Conservation (phyloP, 2,113 vertebrate species). For the Bungarus multicinctus region DNA sequence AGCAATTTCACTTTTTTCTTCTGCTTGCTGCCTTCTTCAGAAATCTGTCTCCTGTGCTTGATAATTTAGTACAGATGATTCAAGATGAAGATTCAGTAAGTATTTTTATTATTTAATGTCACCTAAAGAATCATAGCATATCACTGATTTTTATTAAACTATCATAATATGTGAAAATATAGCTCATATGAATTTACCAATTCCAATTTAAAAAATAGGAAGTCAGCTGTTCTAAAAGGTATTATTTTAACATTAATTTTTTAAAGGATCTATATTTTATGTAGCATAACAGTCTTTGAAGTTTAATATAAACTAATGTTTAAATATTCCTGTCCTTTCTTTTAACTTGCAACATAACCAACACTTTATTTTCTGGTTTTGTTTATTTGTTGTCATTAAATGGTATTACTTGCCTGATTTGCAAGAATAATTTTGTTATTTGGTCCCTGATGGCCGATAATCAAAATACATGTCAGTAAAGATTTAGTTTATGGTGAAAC, state of each 20-base stretch:
- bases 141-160: neutral
- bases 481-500: neutral
- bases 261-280: neutral
- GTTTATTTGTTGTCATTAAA: neutral
- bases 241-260: neutral
- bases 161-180: neutral
- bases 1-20: slow-evolving; percentile 57
- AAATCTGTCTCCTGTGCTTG: slow-evolving; percentile 92
- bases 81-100: slow-evolving; percentile 98
- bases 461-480: neutral
- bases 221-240: neutral
- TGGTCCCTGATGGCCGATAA: neutral
- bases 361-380: neutral
- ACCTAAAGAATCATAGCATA: slow-evolving; percentile 15
- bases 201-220: neutral
- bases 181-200: neutral
- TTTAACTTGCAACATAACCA: neutral
- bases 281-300: neutral
- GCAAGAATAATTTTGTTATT: neutral
- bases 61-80: slow-evolving; percentile 97
- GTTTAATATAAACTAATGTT: neutral
- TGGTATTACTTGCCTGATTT: neutral
- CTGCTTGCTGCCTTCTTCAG: slow-evolving; percentile 72
- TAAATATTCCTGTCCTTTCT: neutral
- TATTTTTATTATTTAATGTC: slow-evolving; percentile 46